These are phyloP conservation scores for Vollenhovia emeryi DNA, from an alignment of 1,140 invertebrate species.

Conservation along the genomic window DNA sequence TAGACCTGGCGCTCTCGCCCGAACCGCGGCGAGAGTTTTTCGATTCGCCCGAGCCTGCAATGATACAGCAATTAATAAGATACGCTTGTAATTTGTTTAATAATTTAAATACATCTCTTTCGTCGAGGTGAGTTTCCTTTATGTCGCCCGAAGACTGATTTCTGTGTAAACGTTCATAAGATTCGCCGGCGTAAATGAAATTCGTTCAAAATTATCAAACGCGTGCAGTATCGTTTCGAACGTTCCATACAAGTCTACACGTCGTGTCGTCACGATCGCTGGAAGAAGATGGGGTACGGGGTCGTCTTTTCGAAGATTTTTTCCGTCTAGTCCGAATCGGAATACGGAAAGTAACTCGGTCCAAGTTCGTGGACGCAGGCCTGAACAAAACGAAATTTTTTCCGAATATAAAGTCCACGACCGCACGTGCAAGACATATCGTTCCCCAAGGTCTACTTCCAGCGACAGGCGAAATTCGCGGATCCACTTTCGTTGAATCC, in stretches of 20 bases:
- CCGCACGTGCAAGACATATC: neutral
- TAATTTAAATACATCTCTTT: neutral
- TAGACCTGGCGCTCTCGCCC: conserved; percentile 87
- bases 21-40: conserved; percentile 86
- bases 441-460: neutral
- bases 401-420: neutral
- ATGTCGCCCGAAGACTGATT: neutral
- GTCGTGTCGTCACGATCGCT: neutral
- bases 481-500: neutral
- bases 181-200: neutral
- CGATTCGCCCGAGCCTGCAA: conserved; percentile 82
- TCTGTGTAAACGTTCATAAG: neutral
- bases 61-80: neutral
- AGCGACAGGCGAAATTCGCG: neutral
- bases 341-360: neutral
- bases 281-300: neutral
- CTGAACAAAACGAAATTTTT: neutral
- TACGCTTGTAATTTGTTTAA: neutral
- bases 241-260: neutral
- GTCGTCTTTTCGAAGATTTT: neutral
- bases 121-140: neutral
- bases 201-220: neutral
- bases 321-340: neutral
- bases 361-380: too few species aligned
- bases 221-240: neutral